Conservation (phyloP, 2,888 invertebrate genomes). For the Drosophila picticornis region DNA sequence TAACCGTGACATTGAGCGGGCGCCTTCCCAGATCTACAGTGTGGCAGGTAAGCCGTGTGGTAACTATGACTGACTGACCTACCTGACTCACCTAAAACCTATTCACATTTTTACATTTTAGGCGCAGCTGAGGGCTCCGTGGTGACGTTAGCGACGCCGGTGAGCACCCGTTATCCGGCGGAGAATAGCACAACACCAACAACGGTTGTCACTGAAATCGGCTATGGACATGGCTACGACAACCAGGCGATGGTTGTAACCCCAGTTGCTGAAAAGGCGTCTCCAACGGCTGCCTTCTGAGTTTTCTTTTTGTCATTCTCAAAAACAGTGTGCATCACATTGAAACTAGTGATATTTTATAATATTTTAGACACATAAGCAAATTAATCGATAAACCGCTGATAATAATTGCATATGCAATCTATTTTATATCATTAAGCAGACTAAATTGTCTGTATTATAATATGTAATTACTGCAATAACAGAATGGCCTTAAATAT, state of each 20-base stretch:
- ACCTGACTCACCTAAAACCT: constrained; percentile 24
- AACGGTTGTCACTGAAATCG: constrained; percentile 86
- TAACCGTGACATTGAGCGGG: constrained; percentile 79
- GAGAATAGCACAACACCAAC: constrained; percentile 91
- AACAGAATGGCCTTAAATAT: constrained; percentile 3
- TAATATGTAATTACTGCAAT: not conserved
- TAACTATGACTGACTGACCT: constrained; percentile 1
- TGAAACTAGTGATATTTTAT: constrained; percentile 70
- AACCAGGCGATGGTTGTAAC: constrained; percentile 91
- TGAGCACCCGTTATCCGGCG: constrained; percentile 90
- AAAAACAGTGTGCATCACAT: constrained; percentile 72
- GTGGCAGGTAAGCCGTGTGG: constrained; percentile 78
- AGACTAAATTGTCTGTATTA: not conserved
- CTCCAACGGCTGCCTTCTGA: constrained; percentile 62
- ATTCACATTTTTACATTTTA: constrained; percentile 23
- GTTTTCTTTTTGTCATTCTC: not conserved
- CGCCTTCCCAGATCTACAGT: constrained; percentile 82
- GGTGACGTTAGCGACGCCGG: constrained; percentile 89
- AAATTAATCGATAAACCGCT: constrained; percentile 17
- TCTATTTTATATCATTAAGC: not conserved
- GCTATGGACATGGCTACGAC: constrained; percentile 89
- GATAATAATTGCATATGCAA: constrained; percentile 21
- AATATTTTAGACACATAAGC: constrained; percentile 25
- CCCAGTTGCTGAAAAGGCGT: constrained; percentile 83
- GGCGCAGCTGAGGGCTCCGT: constrained; percentile 87